Evolutionary conservation across 2,113 vertebrate species (phyloP), one percentile per base, ranked within the genome.

Genomic region (Gallinago undulata): DNA sequence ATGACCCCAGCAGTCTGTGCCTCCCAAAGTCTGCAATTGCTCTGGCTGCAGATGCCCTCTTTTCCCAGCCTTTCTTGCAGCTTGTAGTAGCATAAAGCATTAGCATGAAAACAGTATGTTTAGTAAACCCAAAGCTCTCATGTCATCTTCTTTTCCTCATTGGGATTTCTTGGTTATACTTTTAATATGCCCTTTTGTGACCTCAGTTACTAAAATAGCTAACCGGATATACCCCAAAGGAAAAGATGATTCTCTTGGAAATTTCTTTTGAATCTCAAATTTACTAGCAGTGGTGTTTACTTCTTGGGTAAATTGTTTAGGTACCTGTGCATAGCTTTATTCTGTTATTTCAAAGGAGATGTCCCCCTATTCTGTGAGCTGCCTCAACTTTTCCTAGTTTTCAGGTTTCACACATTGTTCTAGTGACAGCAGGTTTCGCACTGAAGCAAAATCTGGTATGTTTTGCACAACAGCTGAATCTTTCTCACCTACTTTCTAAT

Each of bases 121-220:
- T 56, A 60, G 39, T 68, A 92, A 95, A 83, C 31, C 19, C 12
- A 0, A 51, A 81, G 35, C 35, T 89, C 55, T 83, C n/a, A 10
- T 84, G 24, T 90, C 5, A 2, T 83, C 37, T 59, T 90, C 18
- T 63, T 24, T 87, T 95, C 84, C 60, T 90, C 19, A 0, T 28
- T 4, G 9, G 60, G 56, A 64, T 84, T 86, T 94, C 91, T 86
- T 89, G 13, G 35, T 94, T 77, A 84, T 81, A 31, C 41, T 95
- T 84, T 69, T 90, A 56, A 79, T 81, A 17, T 78, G 73, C 69
- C 45, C 64, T 96, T 90, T 68, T 0, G 1, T 90, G 96, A 92
- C 75, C 80, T 90, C 57, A 15, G 56, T 90, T 86, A 39, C 86
- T 91, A 93, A 96, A 97, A 95, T 94, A 96, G 62, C 90, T 68